Evolutionary conservation across 1,140 invertebrate species (phyloP).

Genomic region (Spodoptera litura): DNA sequence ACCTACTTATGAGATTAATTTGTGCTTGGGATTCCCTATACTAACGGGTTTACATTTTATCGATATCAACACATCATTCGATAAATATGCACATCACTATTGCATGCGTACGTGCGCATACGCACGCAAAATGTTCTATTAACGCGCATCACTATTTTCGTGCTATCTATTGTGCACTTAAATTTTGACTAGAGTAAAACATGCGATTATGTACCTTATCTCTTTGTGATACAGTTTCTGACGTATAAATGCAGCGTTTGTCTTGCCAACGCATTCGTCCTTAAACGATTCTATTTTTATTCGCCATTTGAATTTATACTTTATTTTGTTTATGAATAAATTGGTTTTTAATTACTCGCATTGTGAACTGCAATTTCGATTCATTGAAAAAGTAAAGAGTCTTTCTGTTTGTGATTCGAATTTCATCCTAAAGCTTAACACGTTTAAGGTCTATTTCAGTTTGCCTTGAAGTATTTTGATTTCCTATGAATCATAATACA

Average conservation of each 20-base stretch:
- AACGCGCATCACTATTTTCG: conserved; percentile 50
- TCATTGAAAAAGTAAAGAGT: conserved; percentile 16
- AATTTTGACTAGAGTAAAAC: not conserved
- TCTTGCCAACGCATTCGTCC: conserved; percentile 16
- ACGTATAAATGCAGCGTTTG: not conserved
- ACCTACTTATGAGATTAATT: not conserved
- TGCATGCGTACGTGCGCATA: conserved; percentile 66
- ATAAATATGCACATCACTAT: conserved; percentile 53
- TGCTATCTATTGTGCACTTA: conserved; percentile 29
- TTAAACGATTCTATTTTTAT: conserved; percentile 29
- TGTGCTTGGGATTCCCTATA: not conserved
- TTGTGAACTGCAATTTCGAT: not conserved
- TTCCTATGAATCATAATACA: conserved; percentile 17
- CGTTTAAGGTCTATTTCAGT: not conserved
- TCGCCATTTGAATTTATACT: not conserved
- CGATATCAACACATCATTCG: not conserved
- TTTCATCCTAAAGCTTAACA: not conserved
- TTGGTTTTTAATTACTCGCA: not conserved
- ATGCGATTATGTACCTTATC: conserved; percentile 5
- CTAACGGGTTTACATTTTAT: not conserved
- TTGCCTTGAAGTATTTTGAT: not conserved
- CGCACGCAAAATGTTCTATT: conserved; percentile 61
- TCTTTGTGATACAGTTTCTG: not conserved
- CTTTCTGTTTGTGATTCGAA: not conserved
- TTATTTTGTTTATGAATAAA: not conserved